Evolutionary conservation across 2,888 invertebrate species (phyloP).

Genomic region (Poecilus cupreus): DNA sequence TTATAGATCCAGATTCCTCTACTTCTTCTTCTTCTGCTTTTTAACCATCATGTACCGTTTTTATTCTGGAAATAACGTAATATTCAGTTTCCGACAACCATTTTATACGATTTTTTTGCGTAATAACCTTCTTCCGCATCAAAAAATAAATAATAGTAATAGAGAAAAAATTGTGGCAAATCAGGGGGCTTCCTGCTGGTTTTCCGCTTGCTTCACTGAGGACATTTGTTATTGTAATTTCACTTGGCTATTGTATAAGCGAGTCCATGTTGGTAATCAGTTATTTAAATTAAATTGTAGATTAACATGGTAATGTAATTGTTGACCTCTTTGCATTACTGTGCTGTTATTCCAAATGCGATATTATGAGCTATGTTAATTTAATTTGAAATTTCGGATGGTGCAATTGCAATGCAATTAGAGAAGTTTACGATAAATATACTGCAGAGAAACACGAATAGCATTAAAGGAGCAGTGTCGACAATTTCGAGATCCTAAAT

Average conservation of each 20-base stretch:
- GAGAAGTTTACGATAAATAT: no score
- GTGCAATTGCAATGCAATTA: no score
- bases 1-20: neutral
- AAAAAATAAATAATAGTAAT: neutral
- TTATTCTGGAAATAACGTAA: conserved; percentile 14
- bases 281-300: neutral
- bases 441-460: no score
- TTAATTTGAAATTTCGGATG: no score
- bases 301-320: neutral
- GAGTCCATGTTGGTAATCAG: neutral
- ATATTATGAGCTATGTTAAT: neutral
- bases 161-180: neutral
- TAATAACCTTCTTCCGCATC: neutral
- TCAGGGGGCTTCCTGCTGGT: neutral
- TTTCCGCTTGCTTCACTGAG: neutral
- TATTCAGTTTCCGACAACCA: neutral
- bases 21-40: no score
- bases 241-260: neutral
- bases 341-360: no score
- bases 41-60: neutral
- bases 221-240: neutral
- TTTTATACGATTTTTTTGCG: neutral
- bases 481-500: no score
- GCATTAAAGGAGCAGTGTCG: no score
- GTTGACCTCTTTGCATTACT: neutral